phyloP scores from a whole-genome alignment of 2,888 invertebrate genomes.

The Pristionchus exspectatus region DNA sequence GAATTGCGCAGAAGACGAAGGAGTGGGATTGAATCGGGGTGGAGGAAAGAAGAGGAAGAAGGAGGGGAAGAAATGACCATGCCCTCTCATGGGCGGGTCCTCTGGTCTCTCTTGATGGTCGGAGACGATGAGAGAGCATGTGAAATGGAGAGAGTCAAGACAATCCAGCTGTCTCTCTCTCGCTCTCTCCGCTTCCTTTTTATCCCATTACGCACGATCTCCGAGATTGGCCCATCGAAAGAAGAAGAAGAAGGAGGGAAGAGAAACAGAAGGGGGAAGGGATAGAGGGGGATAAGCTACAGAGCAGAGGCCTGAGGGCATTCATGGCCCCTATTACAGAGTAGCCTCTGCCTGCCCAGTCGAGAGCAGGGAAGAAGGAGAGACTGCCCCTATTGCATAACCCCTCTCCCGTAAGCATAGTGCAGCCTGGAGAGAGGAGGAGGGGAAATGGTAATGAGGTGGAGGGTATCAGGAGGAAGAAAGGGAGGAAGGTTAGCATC shows the following conservation, averaged over 20 bases:
- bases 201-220: constrained; percentile 53
- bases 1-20: background rate
- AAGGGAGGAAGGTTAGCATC: constrained; percentile 2
- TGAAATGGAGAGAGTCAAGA: background rate
- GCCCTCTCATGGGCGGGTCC: constrained; percentile 4
- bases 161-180: constrained; percentile 29
- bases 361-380: background rate
- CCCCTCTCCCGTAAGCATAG: constrained; percentile 24
- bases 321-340: background rate
- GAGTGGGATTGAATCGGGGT: background rate
- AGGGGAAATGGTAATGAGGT: constrained; percentile 47
- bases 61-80: constrained; percentile 40
- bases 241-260: background rate
- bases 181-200: constrained; percentile 44
- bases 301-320: background rate
- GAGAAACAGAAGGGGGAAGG: constrained; percentile 20
- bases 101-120: background rate
- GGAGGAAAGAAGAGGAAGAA: background rate
- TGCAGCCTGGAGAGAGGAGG: background rate
- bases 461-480: constrained; percentile 8
- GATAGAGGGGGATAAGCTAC: constrained; percentile 13
- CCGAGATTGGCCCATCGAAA: constrained; percentile 28
- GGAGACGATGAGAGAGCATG: background rate
- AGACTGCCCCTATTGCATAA: constrained; percentile 38
- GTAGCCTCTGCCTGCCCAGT: background rate